Base-by-base conservation (phyloP, 1,140 invertebrate genomes). In the Drosophila lacertosa region DNA sequence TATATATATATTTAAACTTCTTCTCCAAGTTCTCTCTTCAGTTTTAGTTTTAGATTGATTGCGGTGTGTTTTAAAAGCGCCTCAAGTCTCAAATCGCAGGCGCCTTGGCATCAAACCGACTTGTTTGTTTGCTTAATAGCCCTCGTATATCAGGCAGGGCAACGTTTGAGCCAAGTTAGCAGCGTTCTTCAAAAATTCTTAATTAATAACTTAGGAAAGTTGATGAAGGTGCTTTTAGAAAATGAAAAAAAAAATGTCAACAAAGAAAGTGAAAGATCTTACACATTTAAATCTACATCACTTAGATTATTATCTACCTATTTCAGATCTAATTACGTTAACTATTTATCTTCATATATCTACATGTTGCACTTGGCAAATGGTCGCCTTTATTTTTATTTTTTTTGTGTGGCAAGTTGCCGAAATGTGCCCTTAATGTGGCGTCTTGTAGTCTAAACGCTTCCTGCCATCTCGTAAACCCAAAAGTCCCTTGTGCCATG, bases 41-140 rank as follows among this genome's bases (percentile, higher is more conserved):
- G 70, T 72, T 68, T 75, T 39, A 26, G 74, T 57, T n/a, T n/a
- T 65, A 83, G 81, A 83, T 83, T 86, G 81, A 83, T 83, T 20
- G 68, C 57, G 35, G 64, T 45, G 50, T 62, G 64, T 45, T 45
- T 62, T 65, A 51, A 66, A 74, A 57, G 57, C 62, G 48, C 79
- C 76, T 51, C 64, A 37, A 76, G 76, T 48, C 68, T 7, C 11
- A 47, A 60, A 11, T 22, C 29, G 20, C 37, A 60, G 64, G 45
- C 64, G 64, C 55, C 55, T 51, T 20, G 47, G 44, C 9, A 50
- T n/a, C 32, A 57, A 53, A 47, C 18, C 42, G 40, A 47, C 24
- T 53, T 29, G 48, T 59, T 60, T 57, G 22, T 47, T 64, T 48
- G 45, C 18, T 66, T 40, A 48, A 40, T 20, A 33, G 15, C 24